Evolutionary conservation across 2,888 invertebrate species (phyloP).

Genomic region (Hemicrepidius hirtus): DNA sequence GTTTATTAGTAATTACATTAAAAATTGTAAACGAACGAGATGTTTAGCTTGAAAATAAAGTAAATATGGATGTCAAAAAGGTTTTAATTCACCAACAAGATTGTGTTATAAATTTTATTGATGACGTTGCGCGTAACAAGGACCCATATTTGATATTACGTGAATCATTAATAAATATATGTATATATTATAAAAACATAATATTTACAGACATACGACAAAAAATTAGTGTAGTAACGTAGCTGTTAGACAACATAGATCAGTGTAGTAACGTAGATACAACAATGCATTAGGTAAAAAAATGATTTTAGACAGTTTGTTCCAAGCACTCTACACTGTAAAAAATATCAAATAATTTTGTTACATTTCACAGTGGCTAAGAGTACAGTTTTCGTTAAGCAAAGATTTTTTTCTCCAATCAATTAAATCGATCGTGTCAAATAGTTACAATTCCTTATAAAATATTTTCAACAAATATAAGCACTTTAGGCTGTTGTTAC

Average conservation of each 20-base stretch:
- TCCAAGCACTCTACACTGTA: constrained; percentile 42
- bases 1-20: too few species aligned
- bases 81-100: constrained; percentile 32
- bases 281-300: constrained; percentile 57
- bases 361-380: constrained; percentile 41
- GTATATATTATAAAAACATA: constrained; percentile 72
- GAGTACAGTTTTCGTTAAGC: constrained; percentile 46
- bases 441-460: constrained; percentile 52
- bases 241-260: constrained; percentile 58
- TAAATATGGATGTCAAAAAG: constrained; percentile 10
- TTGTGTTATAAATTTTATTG: constrained; percentile 63
- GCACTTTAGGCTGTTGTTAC: constrained; percentile 58
- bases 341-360: constrained; percentile 41
- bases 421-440: constrained; percentile 42
- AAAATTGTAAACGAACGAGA: too few species aligned
- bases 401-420: constrained; percentile 45
- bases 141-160: constrained; percentile 56
- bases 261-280: constrained; percentile 55
- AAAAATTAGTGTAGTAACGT: constrained; percentile 67
- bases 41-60: too few species aligned
- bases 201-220: constrained; percentile 70
- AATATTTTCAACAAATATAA: constrained; percentile 55
- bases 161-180: constrained; percentile 68
- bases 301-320: constrained; percentile 43
- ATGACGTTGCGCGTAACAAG: constrained; percentile 62